Percentiles rank a stretch among this genome's conserved stretches.
phyloP scores from a whole-genome alignment of 2,888 invertebrate species.

The Thalpophila matura region DNA sequence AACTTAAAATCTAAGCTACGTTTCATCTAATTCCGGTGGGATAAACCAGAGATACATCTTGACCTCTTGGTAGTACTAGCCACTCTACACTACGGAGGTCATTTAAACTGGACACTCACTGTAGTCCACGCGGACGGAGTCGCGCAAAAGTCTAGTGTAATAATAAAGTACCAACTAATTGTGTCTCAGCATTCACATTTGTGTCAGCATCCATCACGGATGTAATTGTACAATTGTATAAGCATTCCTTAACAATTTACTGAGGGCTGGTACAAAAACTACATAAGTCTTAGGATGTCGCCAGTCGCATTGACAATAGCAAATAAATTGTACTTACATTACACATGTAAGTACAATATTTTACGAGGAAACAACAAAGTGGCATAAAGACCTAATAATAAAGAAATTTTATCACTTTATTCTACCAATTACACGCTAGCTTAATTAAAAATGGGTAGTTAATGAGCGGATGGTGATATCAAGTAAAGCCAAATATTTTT shows the following conservation, averaged over 20 bases:
- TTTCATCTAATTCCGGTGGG: no score
- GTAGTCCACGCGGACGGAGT: no score
- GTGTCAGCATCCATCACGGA: slow-evolving; percentile 47
- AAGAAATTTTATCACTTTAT: slow-evolving; percentile 45
- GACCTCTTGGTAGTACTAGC: no score
- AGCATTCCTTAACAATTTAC: slow-evolving; percentile 53
- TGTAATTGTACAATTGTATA: slow-evolving; percentile 45
- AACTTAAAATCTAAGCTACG: no score
- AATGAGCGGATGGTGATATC: slow-evolving; percentile 53
- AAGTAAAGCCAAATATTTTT: slow-evolving; percentile 54
- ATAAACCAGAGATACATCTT: no score
- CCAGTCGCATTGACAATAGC: slow-evolving; percentile 53
- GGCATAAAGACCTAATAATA: slow-evolving; percentile 42
- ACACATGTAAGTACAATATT: slow-evolving; percentile 38
- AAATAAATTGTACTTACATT: slow-evolving; percentile 53
- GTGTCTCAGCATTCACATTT: slow-evolving; percentile 46
- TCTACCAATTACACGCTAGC: slow-evolving; percentile 55
- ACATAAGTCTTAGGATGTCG: slow-evolving; percentile 52
- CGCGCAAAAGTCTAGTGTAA: no score
- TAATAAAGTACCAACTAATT: slow-evolving; percentile 48
- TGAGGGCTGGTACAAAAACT: slow-evolving; percentile 45
- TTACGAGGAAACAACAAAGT: slow-evolving; percentile 46
- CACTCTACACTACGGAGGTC: no score
- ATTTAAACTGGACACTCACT: no score
- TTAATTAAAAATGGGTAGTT: slow-evolving; percentile 56